Base-by-base conservation (phyloP, 2,888 invertebrate species). In the Cerastis leucographa region DNA sequence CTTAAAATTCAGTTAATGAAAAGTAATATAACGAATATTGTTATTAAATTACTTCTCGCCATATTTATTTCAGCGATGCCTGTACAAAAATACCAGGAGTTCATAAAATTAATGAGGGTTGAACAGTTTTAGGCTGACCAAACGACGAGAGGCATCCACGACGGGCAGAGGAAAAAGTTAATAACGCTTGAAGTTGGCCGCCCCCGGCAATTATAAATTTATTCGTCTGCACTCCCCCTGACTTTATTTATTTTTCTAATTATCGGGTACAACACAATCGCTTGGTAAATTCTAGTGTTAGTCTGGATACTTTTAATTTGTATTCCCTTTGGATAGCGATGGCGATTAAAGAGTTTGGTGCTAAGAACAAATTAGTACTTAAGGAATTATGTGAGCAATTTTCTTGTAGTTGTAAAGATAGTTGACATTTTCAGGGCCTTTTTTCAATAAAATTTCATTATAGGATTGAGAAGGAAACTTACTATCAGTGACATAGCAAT, bases 121-220 rank as follows among this genome's bases (percentile, higher is more conserved):
- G 84, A 88, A 88, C 87, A 79, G 81, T 84, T 84, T 85, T 83
- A 74, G 85, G 85, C 89, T 90, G 90, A 90, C 91, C 91, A 87
- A 84, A 86, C 86, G 85, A 81, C 84, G 85, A 85, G 70, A 85
- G 80, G 85, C 78, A 83, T 84, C 84, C 83, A 77, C 81, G 82
- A 82, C 79, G 84, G 80, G 85, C 80, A 79, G 81, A 83, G 89
- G 89, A 89, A 90, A 91, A 92, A 92, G 88, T 91, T 92, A 91
- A 92, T 92, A 92, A 92, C 85, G 91, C 91, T 87, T 90, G 90
- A 92, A 91, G 90, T 88, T 88, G 71, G 54, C 76, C 76, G 77
- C 85, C 88, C 84, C 89, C 83, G 81, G 89, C 88, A 90, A 91
- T 91, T 91, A 90, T 86, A 88, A 91, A 90, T 89, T 92, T 90